A percentile compares a stretch with the other conserved stretches of the same genome.
Evolutionary conservation across 2,888 invertebrate species (phyloP).

Genomic region (Mythimna vitellina): DNA sequence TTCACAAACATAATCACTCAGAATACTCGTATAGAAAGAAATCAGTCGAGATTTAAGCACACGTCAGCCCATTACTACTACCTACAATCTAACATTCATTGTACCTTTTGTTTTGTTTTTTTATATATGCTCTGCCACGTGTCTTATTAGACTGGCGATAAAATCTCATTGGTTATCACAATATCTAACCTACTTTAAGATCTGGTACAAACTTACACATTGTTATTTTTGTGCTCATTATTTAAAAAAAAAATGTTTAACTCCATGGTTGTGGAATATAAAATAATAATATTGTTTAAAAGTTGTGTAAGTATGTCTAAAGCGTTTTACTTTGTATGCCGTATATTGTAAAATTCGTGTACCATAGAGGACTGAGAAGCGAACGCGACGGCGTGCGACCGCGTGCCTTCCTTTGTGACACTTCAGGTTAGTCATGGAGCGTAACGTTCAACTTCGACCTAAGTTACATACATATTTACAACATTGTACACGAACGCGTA

Average conservation of each 20-base stretch:
- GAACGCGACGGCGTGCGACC: constrained; percentile 44
- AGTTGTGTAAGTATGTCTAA: constrained; percentile 65
- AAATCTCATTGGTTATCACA: constrained; percentile 90
- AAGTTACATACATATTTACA: constrained; percentile 88
- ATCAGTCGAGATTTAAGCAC: constrained; percentile 84
- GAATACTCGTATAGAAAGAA: constrained; percentile 74
- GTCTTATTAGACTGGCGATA: constrained; percentile 79
- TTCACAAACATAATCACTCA: constrained; percentile 70
- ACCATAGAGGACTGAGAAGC: constrained; percentile 54
- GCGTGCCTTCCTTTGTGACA: constrained; percentile 78
- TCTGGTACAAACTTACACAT: constrained; percentile 86
- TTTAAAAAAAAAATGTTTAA: constrained; percentile 72
- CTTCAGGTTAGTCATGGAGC: constrained; percentile 82
- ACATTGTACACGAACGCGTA: constrained; percentile 86
- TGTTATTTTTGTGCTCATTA: constrained; percentile 87
- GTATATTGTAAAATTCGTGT: constrained; percentile 62
- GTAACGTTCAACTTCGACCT: constrained; percentile 80
- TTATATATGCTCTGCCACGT: constrained; percentile 80
- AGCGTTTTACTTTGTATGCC: constrained; percentile 68
- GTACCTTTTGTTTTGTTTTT: constrained; percentile 86
- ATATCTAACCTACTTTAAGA: constrained; percentile 88
- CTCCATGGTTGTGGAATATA: constrained; percentile 65
- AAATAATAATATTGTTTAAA: constrained; percentile 61
- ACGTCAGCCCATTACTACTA: constrained; percentile 80
- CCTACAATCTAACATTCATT: constrained; percentile 85